phyloP scores from a whole-genome alignment of 2,888 invertebrate genomes.

The Adela reaumurella region DNA sequence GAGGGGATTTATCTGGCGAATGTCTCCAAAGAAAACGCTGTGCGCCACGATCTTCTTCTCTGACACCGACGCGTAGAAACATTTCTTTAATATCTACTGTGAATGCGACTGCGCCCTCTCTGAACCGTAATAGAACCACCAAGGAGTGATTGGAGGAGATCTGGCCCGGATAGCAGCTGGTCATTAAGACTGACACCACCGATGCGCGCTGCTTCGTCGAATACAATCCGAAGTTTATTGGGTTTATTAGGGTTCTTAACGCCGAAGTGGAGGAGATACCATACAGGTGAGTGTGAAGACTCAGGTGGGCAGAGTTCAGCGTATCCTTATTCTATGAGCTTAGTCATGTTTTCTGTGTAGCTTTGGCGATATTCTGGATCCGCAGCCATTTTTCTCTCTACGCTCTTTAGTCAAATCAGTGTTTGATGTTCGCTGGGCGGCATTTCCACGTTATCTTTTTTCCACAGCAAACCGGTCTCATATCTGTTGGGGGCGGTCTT shows the following conservation, averaged over 20 bases:
- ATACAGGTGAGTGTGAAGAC: slow-evolving; percentile 3
- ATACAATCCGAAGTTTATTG: slow-evolving; percentile 16
- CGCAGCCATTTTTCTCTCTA: slow-evolving; percentile 7
- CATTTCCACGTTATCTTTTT: slow-evolving; percentile 3
- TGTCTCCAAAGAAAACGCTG: slow-evolving; percentile 14
- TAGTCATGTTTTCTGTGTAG: slow-evolving; percentile 7
- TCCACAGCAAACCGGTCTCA: slow-evolving; percentile 9
- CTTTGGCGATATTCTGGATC: slow-evolving; percentile 7
- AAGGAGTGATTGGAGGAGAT: slow-evolving; percentile 15
- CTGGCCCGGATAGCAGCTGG: slow-evolving; percentile 16
- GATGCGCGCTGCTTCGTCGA: slow-evolving; percentile 18
- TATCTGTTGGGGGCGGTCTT: not conserved
- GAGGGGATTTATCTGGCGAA: not conserved
- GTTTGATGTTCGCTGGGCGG: slow-evolving; percentile 6
- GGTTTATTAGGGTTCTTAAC: slow-evolving; percentile 14
- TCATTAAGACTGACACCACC: slow-evolving; percentile 16
- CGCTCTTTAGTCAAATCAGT: slow-evolving; percentile 4
- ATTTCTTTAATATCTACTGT: slow-evolving; percentile 21
- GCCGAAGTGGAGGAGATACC: slow-evolving; percentile 15
- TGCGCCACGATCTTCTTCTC: slow-evolving; percentile 14
- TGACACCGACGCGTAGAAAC: slow-evolving; percentile 19
- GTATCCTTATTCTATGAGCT: slow-evolving; percentile 6
- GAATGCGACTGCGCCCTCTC: slow-evolving; percentile 13
- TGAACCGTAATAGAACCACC: slow-evolving; percentile 16
- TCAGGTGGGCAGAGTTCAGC: slow-evolving; percentile 1